These are phyloP conservation scores for Heliconius nattereri DNA, from an alignment of 1,140 invertebrate genomes.

Conservation along the genomic window DNA sequence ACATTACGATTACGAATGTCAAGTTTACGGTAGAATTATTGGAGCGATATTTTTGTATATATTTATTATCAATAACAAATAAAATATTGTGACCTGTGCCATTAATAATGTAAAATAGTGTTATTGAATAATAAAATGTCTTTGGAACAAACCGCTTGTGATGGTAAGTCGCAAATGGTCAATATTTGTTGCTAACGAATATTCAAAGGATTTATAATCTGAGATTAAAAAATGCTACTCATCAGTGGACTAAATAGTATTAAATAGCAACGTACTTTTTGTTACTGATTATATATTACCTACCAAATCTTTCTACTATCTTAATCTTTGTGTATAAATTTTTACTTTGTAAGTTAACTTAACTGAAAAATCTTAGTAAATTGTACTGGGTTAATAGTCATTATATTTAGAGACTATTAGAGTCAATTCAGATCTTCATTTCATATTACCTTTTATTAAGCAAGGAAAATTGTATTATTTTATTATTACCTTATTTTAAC, in stretches of 20 bases:
- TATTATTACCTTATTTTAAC: background rate
- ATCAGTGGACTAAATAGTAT: background rate
- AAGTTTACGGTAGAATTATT: background rate
- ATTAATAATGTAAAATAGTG: constrained; percentile 26
- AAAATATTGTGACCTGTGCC: background rate
- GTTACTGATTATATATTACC: background rate
- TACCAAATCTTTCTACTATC: background rate
- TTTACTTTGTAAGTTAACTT: background rate
- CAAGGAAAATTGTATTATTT: background rate
- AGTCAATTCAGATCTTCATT: too few species aligned
- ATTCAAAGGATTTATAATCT: constrained; percentile 18
- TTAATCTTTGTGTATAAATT: background rate
- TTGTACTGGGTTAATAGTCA: too few species aligned
- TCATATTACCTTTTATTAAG: too few species aligned
- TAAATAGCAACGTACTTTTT: background rate
- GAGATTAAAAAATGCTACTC: constrained; percentile 7
- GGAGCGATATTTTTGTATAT: background rate
- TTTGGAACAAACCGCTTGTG: constrained; percentile 88
- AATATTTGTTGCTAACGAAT: background rate
- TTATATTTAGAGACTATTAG: too few species aligned
- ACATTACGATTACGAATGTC: background rate
- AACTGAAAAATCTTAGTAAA: background rate
- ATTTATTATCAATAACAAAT: constrained; percentile 1
- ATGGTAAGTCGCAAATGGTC: constrained; percentile 81
- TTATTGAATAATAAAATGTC: constrained; percentile 80